Percentiles rank a stretch among this genome's conserved stretches.
Evolutionary conservation across 2,888 invertebrate species (phyloP).

Genomic region (Pachycephus smyrnensis): DNA sequence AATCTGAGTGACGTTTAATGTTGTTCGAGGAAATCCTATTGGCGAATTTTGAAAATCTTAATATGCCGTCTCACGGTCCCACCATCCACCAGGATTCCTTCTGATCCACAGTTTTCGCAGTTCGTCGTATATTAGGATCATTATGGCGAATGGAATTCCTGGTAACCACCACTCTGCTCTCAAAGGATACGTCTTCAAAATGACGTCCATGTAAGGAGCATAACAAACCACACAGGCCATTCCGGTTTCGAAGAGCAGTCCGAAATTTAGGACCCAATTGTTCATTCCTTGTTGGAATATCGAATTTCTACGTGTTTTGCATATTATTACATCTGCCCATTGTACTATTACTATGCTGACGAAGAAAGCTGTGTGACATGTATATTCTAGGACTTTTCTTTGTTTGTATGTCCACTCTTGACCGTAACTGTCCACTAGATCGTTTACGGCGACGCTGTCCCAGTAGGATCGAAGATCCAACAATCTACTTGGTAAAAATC

Average conservation of each 20-base stretch:
- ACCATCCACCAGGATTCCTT: slow-evolving; percentile 76
- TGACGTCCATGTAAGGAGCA: slow-evolving; percentile 66
- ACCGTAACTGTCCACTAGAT: slow-evolving; percentile 79
- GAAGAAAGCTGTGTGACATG: slow-evolving; percentile 85
- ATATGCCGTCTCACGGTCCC: slow-evolving; percentile 82
- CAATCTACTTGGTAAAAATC: slow-evolving; percentile 78
- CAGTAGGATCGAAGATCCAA: slow-evolving; percentile 78
- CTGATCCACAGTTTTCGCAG: slow-evolving; percentile 77
- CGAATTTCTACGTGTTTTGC: slow-evolving; percentile 82
- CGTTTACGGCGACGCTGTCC: slow-evolving; percentile 75
- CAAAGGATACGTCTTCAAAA: slow-evolving; percentile 77
- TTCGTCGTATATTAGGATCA: slow-evolving; percentile 83
- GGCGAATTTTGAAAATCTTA: slow-evolving; percentile 49
- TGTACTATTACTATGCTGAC: slow-evolving; percentile 83
- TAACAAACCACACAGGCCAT: slow-evolving; percentile 68
- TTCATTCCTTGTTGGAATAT: slow-evolving; percentile 82
- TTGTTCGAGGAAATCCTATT: not conserved
- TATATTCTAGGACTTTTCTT: slow-evolving; percentile 77
- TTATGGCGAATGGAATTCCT: slow-evolving; percentile 78
- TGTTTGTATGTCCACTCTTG: slow-evolving; percentile 80
- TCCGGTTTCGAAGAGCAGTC: slow-evolving; percentile 71
- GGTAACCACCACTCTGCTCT: slow-evolving; percentile 79
- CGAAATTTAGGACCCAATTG: slow-evolving; percentile 75
- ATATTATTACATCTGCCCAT: slow-evolving; percentile 82
- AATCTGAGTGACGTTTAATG: not conserved